phyloP scores from a whole-genome alignment of 2,888 invertebrate genomes.

The Therioaphis trifolii region DNA sequence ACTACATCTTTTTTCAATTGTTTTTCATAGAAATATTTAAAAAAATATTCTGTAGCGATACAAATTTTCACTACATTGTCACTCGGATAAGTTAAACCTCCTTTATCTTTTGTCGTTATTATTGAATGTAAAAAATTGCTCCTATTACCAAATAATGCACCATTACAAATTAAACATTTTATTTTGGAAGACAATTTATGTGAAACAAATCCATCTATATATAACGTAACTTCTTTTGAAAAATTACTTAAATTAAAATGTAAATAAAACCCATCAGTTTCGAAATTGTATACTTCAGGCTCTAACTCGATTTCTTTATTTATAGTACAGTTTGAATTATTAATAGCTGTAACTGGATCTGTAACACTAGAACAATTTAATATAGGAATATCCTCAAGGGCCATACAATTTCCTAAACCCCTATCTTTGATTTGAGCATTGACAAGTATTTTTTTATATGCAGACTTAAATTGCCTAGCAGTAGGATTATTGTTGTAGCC shows the following conservation, averaged over 20 bases:
- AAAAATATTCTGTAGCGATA: neutral
- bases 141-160: neutral
- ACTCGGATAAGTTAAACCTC: conserved; percentile 11
- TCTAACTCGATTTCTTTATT: neutral
- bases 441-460: conserved; percentile 1
- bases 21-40: neutral
- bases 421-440: conserved; percentile 14
- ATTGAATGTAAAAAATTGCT: neutral
- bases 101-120: neutral
- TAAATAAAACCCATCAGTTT: neutral
- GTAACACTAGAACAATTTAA: conserved; percentile 10
- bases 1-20: neutral
- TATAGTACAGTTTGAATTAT: neutral
- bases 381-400: neutral
- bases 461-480: conserved; percentile 35
- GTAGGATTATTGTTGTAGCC: conserved; percentile 57
- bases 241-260: neutral
- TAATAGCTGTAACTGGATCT: conserved; percentile 18
- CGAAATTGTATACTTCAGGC: neutral
- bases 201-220: neutral
- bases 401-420: conserved; percentile 1
- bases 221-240: neutral
- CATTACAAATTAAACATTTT: neutral
- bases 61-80: neutral
- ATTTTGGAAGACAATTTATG: neutral